Evolutionary conservation across 2,797 vertebrate genomes (phyloP).

Genomic region (Picus viridis): DNA sequence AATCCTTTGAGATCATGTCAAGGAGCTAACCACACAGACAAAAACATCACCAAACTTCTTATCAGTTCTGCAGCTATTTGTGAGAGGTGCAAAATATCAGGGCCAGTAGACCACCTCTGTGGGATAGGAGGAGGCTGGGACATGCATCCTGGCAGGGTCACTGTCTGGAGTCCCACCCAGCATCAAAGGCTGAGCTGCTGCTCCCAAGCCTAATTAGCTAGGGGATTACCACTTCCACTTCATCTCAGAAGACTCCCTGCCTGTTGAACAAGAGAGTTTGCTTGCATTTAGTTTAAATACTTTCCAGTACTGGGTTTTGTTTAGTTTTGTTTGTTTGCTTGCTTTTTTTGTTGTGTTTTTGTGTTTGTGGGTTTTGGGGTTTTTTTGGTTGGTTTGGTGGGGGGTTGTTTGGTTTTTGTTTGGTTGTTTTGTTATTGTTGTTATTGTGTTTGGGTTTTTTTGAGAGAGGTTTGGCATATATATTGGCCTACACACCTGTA

Average conservation of each 20-base stretch:
- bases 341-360: too few relatives aligned
- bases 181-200: neutral
- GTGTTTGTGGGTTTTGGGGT: too few relatives aligned
- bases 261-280: neutral
- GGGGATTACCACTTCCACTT: too few relatives aligned
- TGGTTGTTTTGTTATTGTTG: too few relatives aligned
- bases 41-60: neutral
- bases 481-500: too few relatives aligned
- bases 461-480: too few relatives aligned
- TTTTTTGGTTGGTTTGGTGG: too few relatives aligned
- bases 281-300: neutral
- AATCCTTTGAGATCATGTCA: neutral
- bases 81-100: rapidly evolving
- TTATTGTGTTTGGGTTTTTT: too few relatives aligned
- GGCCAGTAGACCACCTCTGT: rapidly evolving
- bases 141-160: rapidly evolving
- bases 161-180: rapidly evolving
- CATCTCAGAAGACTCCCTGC: neutral
- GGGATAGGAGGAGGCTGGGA: rapidly evolving
- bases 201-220: rapidly evolving
- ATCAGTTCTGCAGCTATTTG: neutral
- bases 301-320: too few relatives aligned
- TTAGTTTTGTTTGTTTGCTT: too few relatives aligned
- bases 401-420: too few relatives aligned
- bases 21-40: neutral